Percentiles rank a stretch among this genome's conserved stretches.
phyloP scores from a whole-genome alignment of 2,797 vertebrate genomes.

The Anableps anableps region DNA sequence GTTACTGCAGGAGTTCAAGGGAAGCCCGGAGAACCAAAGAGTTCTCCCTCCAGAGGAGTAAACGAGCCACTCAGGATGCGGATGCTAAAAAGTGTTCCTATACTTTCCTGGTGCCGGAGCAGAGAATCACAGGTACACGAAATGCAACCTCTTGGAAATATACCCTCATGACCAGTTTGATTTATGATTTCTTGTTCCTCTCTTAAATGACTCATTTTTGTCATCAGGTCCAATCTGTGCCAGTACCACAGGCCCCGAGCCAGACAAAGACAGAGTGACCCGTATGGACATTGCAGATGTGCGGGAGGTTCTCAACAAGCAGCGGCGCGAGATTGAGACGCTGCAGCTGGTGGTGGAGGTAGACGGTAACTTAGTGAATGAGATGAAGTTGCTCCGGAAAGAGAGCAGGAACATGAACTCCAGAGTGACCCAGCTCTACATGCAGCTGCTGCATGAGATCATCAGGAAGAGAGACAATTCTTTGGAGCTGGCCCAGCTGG shows the following conservation, averaged over 20 bases:
- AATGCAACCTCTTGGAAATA: not conserved
- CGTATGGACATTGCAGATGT: slow-evolving; percentile 95
- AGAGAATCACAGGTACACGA: slow-evolving; percentile 88
- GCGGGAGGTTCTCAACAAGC: slow-evolving; percentile 92
- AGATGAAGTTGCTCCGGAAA: slow-evolving; percentile 97
- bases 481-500: slow-evolving; percentile 94
- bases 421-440: slow-evolving; percentile 97
- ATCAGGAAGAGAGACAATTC: slow-evolving; percentile 98
- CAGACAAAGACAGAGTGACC: slow-evolving; percentile 91
- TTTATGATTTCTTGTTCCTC: slow-evolving; percentile 8
- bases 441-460: slow-evolving; percentile 98
- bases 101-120: slow-evolving; percentile 95
- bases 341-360: slow-evolving; percentile 95
- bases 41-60: slow-evolving; percentile 61
- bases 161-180: not conserved
- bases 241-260: slow-evolving; percentile 85
- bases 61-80: slow-evolving; percentile 73
- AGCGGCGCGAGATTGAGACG: slow-evolving; percentile 93
- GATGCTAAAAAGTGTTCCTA: slow-evolving; percentile 92
- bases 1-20: slow-evolving; percentile 78
- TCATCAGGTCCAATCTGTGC: slow-evolving; percentile 92
- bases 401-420: slow-evolving; percentile 99
- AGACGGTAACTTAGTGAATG: slow-evolving; percentile 96
- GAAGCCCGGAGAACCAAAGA: slow-evolving; percentile 70
- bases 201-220: slow-evolving; percentile 25